Percentiles rank a stretch among this genome's conserved stretches.
These are phyloP conservation scores for Danio albolineatus DNA, from an alignment of 2,797 vertebrate species.

Conservation along the genomic window DNA sequence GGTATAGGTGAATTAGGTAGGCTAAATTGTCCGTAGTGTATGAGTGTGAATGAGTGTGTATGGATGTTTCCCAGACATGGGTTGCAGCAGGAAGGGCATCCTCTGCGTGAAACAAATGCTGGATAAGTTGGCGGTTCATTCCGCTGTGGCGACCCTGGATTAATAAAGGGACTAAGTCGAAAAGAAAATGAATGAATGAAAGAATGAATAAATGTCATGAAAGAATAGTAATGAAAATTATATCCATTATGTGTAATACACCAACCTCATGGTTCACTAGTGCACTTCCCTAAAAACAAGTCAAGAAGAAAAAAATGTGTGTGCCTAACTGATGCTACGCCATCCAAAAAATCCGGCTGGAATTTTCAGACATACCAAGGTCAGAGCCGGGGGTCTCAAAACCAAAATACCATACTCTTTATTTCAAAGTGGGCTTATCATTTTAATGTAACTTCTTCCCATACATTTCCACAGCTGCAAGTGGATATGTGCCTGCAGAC, in stretches of 20 bases:
- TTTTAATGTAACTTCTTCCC: slow-evolving; percentile 8
- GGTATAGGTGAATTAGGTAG: too few species aligned
- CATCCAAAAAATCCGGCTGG: too few species aligned
- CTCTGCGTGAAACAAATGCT: too few species aligned
- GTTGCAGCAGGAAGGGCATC: too few species aligned
- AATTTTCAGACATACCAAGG: background rate
- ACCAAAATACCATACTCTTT: background rate
- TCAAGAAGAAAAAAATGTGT: background rate
- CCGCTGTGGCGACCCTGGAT: too few species aligned
- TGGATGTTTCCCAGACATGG: too few species aligned
- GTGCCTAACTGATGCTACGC: background rate
- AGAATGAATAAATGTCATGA: background rate
- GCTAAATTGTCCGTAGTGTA: too few species aligned
- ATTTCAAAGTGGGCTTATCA: slow-evolving; percentile 14
- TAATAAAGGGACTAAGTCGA: too few species aligned
- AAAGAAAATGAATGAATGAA: too few species aligned
- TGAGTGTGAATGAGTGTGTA: too few species aligned
- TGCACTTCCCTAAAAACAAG: background rate
- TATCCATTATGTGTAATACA: background rate
- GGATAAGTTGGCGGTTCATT: too few species aligned
- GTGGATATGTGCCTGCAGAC: background rate
- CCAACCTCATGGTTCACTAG: background rate
- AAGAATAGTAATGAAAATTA: background rate
- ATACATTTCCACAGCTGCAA: slow-evolving; percentile 5
- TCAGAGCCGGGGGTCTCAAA: background rate